Evolutionary conservation across 2,113 vertebrate genomes (phyloP).

Genomic region (Vulpes vulpes): DNA sequence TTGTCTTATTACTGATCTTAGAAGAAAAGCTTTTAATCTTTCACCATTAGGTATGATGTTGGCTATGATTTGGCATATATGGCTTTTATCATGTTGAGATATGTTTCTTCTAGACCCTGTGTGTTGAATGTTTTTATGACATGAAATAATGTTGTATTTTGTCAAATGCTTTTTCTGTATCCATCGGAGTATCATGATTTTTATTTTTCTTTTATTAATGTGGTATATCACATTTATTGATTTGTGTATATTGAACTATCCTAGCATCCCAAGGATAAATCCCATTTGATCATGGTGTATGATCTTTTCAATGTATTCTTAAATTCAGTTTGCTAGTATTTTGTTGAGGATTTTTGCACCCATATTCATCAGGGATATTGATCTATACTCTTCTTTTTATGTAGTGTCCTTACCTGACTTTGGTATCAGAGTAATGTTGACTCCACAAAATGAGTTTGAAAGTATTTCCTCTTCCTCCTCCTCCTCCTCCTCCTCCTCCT

Average conservation of each 20-base stretch:
- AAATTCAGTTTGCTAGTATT: background rate
- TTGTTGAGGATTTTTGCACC: background rate
- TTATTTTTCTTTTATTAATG: background rate
- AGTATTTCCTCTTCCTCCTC: background rate
- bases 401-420: background rate
- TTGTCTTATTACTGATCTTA: background rate
- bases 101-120: background rate
- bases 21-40: background rate
- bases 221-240: background rate
- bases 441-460: background rate
- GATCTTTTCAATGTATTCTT: background rate
- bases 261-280: background rate
- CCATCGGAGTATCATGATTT: background rate
- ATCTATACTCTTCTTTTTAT: background rate
- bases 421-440: background rate
- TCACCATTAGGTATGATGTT: background rate
- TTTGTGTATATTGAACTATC: background rate
- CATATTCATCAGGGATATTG: background rate
- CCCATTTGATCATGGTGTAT: background rate
- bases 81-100: background rate
- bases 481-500: no score
- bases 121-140: background rate
- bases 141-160: background rate
- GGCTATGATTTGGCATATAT: background rate
- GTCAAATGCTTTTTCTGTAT: background rate